A percentile compares a stretch with the other conserved stretches of the same genome.
These are phyloP conservation scores for Eucera pruinosa DNA, from an alignment of 2,888 invertebrate genomes.

Conservation along the genomic window DNA sequence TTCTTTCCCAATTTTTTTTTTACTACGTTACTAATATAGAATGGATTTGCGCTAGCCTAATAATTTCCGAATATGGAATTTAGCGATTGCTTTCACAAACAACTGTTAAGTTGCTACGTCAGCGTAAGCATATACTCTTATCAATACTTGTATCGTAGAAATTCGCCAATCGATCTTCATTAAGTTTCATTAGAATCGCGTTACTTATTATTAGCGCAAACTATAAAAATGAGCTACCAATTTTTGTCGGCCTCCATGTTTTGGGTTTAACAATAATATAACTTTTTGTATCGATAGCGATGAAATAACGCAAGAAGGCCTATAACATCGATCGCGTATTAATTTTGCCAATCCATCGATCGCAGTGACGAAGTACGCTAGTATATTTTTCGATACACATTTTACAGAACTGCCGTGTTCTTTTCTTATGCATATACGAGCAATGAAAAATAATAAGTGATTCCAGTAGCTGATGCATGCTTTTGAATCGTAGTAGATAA, in stretches of 20 bases:
- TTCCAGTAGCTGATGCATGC: too few species aligned
- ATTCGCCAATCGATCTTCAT: background rate
- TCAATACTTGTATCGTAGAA: background rate
- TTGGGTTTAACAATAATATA: too few species aligned
- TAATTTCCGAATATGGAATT: background rate
- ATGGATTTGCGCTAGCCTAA: background rate
- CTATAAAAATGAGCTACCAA: background rate
- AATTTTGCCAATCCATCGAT: too few species aligned
- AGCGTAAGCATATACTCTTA: background rate
- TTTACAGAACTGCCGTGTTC: too few species aligned
- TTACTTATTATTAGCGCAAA: background rate
- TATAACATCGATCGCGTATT: too few species aligned
- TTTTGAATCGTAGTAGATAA: background rate
- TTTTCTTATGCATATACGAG: too few species aligned
- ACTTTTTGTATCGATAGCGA: too few species aligned
- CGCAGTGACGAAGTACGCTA: too few species aligned
- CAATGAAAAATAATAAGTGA: background rate
- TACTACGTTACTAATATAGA: background rate
- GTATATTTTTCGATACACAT: too few species aligned
- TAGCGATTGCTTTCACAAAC: background rate
- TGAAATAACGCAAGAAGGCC: too few species aligned
- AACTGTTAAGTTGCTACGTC: too few species aligned
- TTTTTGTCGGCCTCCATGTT: background rate
- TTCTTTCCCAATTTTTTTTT: too few species aligned
- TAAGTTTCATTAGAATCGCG: background rate